These are phyloP conservation scores for Sandelia bainsii DNA, from an alignment of 2,797 vertebrate genomes.

Conservation along the genomic window DNA sequence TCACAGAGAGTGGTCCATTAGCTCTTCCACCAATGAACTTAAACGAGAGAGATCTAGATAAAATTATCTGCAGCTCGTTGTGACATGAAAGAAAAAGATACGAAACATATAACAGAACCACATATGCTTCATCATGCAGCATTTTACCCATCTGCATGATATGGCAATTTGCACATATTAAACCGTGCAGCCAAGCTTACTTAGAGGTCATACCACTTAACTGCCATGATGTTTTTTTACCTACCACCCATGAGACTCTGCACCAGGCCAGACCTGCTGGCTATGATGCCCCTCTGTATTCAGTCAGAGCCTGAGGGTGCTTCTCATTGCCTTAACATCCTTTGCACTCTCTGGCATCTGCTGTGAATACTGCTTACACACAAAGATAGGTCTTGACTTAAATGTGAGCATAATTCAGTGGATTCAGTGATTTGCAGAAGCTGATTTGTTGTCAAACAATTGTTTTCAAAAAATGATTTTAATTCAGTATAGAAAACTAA, in stretches of 20 bases:
- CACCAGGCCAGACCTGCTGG: slow-evolving; percentile 53
- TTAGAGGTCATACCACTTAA: slow-evolving; percentile 28
- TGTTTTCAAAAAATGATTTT: too few relatives aligned
- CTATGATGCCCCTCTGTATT: slow-evolving; percentile 30
- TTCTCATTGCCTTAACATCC: slow-evolving; percentile 29
- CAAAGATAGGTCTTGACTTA: slow-evolving; percentile 13
- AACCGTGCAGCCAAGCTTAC: slow-evolving; percentile 41
- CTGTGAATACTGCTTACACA: slow-evolving; percentile 25
- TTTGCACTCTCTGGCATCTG: slow-evolving; percentile 42
- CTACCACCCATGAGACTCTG: slow-evolving; percentile 23
- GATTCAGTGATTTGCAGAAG: slow-evolving; percentile 7
- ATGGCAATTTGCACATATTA: slow-evolving; percentile 11
- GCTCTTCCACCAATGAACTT: slow-evolving; percentile 6
- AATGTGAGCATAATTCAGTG: slow-evolving; percentile 6
- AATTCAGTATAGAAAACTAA: too few relatives aligned
- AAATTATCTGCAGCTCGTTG: slow-evolving; percentile 17
- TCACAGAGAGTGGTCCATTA: slow-evolving; percentile 49
- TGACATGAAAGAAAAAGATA: slow-evolving; percentile 2
- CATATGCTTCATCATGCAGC: slow-evolving; percentile 1
- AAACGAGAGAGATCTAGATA: slow-evolving; percentile 9
- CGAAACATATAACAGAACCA: slow-evolving; percentile 3
- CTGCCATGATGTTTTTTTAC: slow-evolving; percentile 20
- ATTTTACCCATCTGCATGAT: slow-evolving; percentile 31
- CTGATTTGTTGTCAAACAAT: slow-evolving; percentile 4
- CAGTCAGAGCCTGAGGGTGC: slow-evolving; percentile 44